Evolutionary conservation across 2,113 vertebrate species (phyloP), one percentile per base, ranked within the genome.

Genomic region (Anoplopoma fimbria): DNA sequence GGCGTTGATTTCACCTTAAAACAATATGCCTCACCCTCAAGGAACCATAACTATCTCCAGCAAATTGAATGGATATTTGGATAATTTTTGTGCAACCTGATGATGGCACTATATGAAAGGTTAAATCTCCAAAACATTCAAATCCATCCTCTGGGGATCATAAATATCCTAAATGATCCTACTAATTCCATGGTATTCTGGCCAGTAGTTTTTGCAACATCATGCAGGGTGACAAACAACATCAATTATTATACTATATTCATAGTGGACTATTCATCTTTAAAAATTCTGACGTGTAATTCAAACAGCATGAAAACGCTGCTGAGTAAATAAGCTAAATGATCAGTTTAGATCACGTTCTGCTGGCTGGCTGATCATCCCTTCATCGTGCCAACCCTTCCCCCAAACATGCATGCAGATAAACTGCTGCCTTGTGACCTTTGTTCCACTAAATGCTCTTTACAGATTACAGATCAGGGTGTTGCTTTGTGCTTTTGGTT

Each of bases 371-470:
- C 61, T 79, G 8, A 64, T 74, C 75, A 64, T 78, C 80, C 47
- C 27, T 34, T 81, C 72, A 45, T 21, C 4, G 3, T 71, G 55
- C 23, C 31, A 71, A 49, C 45, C n/a, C 15, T 36, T 23, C 65
- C 71, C 75, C 58, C 3, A 25, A 25, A 36, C 34, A 60, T 65
- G 29, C 19, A 19, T 40, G 33, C 63, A 70, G 51, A 83, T 72
- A 58, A 82, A 65, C 68, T 45, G 62, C 58, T 73, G 62, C 65
- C 29, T 84, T 61, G 4, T 84, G 82, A 88, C 82, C 82, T 86
- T 80, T 93, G 75, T 81, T 77, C 63, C 70, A 82, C 76, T 73
- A 67, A 72, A 74, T 31, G 36, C 64, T 75, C 62, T 53, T 79
- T 57, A 65, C 64, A 85, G 74, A 87, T 78, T 69, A 69, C n/a